Conservation (phyloP, 2,797 vertebrate species). For the Podarcis siculus region DNA sequence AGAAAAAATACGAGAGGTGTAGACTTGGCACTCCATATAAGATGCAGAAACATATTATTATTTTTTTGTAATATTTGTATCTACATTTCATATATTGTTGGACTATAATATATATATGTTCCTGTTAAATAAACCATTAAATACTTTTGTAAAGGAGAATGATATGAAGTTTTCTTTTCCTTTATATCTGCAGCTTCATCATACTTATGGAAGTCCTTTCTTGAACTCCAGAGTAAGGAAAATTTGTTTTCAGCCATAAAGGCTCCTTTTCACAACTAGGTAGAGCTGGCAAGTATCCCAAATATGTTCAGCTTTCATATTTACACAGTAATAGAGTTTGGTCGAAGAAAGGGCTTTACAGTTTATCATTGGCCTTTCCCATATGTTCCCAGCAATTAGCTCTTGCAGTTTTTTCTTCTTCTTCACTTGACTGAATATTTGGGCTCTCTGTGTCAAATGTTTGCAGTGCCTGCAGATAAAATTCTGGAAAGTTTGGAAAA, state of each 20-base stretch:
- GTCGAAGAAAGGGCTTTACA: conserved; percentile 54
- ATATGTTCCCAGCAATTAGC: neutral
- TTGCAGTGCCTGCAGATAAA: conserved; percentile 1
- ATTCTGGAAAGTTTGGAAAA: neutral
- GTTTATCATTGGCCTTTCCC: conserved; percentile 63
- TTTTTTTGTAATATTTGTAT: neutral
- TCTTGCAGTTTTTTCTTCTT: neutral
- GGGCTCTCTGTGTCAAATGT: neutral
- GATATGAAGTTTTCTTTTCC: neutral
- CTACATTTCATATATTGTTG: neutral
- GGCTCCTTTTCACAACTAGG: conserved; percentile 67
- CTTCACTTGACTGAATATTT: neutral
- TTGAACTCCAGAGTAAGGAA: conserved; percentile 14
- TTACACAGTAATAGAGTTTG: conserved; percentile 41
- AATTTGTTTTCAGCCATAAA: conserved; percentile 52
- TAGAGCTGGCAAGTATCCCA: conserved; percentile 63
- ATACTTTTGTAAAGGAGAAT: neutral
- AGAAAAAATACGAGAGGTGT: neutral
- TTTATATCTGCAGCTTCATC: neutral
- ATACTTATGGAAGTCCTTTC: neutral
- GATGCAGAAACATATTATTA: neutral
- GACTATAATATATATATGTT: neutral
- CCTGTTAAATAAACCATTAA: neutral
- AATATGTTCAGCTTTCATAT: conserved; percentile 29
- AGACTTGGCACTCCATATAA: neutral